Evolutionary conservation across 2,888 invertebrate species (phyloP).

Genomic region (Sinelater perroti): DNA sequence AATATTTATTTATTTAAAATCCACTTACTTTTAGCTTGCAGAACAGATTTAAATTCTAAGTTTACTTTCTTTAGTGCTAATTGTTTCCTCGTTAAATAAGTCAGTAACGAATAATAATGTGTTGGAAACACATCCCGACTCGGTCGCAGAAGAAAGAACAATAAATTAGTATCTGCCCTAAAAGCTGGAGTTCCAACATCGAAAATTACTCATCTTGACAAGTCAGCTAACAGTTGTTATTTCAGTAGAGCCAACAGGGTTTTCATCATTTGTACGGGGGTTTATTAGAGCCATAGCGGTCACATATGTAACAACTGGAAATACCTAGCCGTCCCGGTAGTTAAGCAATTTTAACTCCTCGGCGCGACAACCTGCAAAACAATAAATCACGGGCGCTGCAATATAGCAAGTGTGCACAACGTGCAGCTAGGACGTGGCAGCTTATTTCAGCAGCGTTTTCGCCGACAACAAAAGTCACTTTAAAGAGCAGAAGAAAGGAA

Average conservation of each 20-base stretch:
- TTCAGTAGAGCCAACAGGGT: background rate
- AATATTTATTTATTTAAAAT: too few species aligned
- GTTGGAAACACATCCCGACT: too few species aligned
- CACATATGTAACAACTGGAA: background rate
- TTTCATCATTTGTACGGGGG: background rate
- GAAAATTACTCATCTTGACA: slow-evolving; percentile 11
- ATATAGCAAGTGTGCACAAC: slow-evolving; percentile 16
- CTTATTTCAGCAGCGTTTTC: slow-evolving; percentile 19
- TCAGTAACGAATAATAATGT: too few species aligned
- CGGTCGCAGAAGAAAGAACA: too few species aligned
- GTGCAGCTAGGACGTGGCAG: slow-evolving; percentile 5
- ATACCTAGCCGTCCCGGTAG: background rate
- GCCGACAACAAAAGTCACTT: slow-evolving; percentile 36
- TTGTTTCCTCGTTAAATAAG: too few species aligned
- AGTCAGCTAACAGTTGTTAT: background rate
- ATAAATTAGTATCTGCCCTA: slow-evolving; percentile 4
- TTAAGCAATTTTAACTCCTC: slow-evolving; percentile 5
- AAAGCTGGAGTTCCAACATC: slow-evolving; percentile 1
- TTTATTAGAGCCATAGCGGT: slow-evolving; percentile 2
- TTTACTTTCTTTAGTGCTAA: too few species aligned
- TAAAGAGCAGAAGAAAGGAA: slow-evolving; percentile 29
- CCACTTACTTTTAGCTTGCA: too few species aligned
- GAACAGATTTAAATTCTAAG: too few species aligned
- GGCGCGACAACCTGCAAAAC: slow-evolving; percentile 7
- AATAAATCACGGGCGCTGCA: slow-evolving; percentile 5